Conservation (phyloP, 1,140 invertebrate genomes). For the Holotrichia oblita region DNA sequence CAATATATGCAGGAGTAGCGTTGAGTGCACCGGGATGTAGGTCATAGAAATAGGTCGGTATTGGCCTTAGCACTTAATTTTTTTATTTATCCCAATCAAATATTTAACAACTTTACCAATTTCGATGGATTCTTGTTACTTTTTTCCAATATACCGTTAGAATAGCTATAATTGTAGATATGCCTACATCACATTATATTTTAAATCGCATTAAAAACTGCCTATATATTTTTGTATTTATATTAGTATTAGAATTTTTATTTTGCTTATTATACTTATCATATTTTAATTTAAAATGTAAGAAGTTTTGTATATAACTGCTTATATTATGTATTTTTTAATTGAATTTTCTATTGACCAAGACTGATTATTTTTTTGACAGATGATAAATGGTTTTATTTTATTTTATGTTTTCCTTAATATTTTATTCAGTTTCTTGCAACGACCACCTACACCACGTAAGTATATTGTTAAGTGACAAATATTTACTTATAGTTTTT, state of each 20-base stretch:
- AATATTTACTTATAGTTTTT: slow-evolving; percentile 12
- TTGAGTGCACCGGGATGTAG: slow-evolving; percentile 35
- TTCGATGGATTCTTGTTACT: too few species aligned
- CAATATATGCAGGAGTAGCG: slow-evolving; percentile 37
- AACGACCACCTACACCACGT: slow-evolving; percentile 42
- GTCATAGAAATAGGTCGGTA: slow-evolving; percentile 39
- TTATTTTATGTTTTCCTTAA: slow-evolving; percentile 41
- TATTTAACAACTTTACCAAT: too few species aligned
- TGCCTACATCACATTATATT: not conserved
- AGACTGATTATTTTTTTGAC: slow-evolving; percentile 16
- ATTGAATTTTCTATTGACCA: not conserved
- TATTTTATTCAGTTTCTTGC: slow-evolving; percentile 40
- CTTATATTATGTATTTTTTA: slow-evolving; percentile 17
- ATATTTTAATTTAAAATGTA: not conserved
- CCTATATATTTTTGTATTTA: too few species aligned
- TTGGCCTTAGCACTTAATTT: slow-evolving; percentile 8
- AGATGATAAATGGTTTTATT: not conserved
- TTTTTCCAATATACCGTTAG: too few species aligned
- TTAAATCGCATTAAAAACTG: not conserved
- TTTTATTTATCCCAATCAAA: not conserved
- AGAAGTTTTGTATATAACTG: slow-evolving; percentile 19
- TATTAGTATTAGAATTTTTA: slow-evolving; percentile 17
- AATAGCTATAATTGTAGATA: not conserved
- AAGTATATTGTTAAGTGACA: slow-evolving; percentile 32
- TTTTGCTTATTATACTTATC: not conserved